These are phyloP conservation scores for Lota lota DNA, from an alignment of 2,113 vertebrate genomes.

Conservation along the genomic window DNA sequence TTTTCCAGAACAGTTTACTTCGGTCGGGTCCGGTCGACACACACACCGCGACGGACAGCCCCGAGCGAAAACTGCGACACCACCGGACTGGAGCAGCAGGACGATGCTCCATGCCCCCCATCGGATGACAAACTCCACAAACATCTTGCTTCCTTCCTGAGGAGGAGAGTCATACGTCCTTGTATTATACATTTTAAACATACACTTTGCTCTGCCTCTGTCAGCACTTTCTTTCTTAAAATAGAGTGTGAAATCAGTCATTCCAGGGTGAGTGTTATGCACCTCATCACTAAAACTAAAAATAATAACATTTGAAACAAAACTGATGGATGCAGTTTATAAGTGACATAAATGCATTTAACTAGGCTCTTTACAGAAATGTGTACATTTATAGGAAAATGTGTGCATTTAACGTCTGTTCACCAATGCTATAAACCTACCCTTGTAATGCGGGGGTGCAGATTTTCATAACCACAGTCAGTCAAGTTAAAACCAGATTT, in stretches of 20 bases:
- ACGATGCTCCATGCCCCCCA: constrained; percentile 60
- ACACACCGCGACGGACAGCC: constrained; percentile 77
- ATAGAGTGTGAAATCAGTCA: too few relatives aligned
- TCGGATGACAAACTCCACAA: constrained; percentile 65
- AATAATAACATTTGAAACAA: too few relatives aligned
- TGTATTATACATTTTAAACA: too few relatives aligned
- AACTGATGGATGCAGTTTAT: too few relatives aligned
- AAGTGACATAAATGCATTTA: too few relatives aligned
- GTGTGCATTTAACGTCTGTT: too few relatives aligned
- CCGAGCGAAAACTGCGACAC: constrained; percentile 51
- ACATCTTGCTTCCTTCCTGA: constrained; percentile 73
- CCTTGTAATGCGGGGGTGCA: constrained; percentile 53
- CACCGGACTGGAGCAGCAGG: constrained; percentile 57
- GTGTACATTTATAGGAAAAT: too few relatives aligned
- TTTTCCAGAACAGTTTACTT: constrained; percentile 80
- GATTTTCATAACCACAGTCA: constrained; percentile 73
- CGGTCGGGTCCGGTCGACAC: constrained; percentile 71
- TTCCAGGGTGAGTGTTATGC: too few relatives aligned
- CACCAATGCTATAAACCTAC: constrained; percentile 34
- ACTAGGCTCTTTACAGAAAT: too few relatives aligned
- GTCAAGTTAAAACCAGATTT: constrained; percentile 45
- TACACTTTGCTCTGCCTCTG: too few relatives aligned
- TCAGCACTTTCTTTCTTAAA: too few relatives aligned
- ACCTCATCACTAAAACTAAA: too few relatives aligned
- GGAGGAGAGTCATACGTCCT: constrained; percentile 9